Conservation (phyloP, 2,888 invertebrate genomes). For the Charanyca ferruginea region DNA sequence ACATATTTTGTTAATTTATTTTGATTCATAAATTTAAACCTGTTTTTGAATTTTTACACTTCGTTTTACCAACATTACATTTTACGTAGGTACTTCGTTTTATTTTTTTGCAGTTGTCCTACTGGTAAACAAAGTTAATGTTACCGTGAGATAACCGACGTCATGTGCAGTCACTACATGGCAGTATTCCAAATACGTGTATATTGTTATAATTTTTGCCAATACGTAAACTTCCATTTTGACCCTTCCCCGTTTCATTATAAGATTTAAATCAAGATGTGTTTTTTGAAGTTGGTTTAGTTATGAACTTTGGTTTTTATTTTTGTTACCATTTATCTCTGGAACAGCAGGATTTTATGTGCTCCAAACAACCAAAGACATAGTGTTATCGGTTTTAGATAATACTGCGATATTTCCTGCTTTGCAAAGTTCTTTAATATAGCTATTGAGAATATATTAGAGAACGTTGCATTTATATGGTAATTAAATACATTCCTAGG, state of each 20-base stretch:
- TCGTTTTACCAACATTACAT: neutral
- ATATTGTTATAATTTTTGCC: slow-evolving; percentile 12
- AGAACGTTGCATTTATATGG: too few species aligned
- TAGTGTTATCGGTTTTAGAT: slow-evolving; percentile 1
- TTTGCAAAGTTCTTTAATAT: neutral
- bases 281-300: neutral
- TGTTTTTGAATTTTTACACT: neutral
- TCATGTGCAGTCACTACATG: slow-evolving; percentile 49
- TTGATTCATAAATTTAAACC: too few species aligned
- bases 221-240: slow-evolving; percentile 7
- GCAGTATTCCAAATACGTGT: slow-evolving; percentile 47
- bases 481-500: too few species aligned
- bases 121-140: slow-evolving; percentile 21
- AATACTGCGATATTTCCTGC: neutral
- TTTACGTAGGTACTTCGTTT: neutral
- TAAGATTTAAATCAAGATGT: slow-evolving; percentile 8
- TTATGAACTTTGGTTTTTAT: neutral
- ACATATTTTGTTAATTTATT: too few species aligned
- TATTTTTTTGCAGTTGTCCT: slow-evolving; percentile 20
- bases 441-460: too few species aligned
- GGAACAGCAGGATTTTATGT: neutral
- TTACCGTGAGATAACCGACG: slow-evolving; percentile 26
- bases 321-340: slow-evolving; percentile 11
- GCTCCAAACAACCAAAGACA: neutral
- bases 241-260: neutral